Conservation (phyloP, 1,140 invertebrate genomes). For the Brachionus plicatilis region DNA sequence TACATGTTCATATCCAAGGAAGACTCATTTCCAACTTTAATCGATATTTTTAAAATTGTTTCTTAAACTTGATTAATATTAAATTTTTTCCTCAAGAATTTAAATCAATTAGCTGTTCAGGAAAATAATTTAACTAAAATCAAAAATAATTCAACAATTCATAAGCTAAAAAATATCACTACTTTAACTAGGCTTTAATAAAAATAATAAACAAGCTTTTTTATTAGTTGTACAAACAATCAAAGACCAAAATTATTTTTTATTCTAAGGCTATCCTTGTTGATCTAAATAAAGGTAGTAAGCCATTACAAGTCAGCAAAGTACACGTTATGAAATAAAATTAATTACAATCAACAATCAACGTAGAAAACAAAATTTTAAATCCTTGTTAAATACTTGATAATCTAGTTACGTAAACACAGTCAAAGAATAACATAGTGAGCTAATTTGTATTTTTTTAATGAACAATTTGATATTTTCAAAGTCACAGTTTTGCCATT, state of each 20-base stretch:
- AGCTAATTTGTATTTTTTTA: neutral
- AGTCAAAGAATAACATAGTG: neutral
- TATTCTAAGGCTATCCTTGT: constrained; percentile 5
- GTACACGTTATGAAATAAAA: neutral
- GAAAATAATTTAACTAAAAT: neutral
- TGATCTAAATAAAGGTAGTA: neutral
- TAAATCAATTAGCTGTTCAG: neutral
- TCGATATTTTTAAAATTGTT: neutral
- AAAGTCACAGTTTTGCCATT: neutral
- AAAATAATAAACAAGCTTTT: neutral
- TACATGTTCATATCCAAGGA: neutral
- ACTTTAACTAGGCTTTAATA: neutral
- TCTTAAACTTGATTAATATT: neutral
- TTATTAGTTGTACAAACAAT: neutral
- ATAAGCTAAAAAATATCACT: neutral
- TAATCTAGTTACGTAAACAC: constrained; percentile 22
- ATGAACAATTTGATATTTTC: neutral
- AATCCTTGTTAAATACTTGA: constrained; percentile 24
- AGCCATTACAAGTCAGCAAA: neutral
- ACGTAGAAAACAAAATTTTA: neutral
- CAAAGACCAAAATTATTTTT: neutral
- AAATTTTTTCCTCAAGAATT: neutral
- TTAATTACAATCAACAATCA: neutral
- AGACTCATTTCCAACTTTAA: neutral
- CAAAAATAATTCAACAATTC: neutral